These are phyloP conservation scores for Neodiprion fabricii DNA, from an alignment of 1,140 invertebrate genomes.

Conservation along the genomic window DNA sequence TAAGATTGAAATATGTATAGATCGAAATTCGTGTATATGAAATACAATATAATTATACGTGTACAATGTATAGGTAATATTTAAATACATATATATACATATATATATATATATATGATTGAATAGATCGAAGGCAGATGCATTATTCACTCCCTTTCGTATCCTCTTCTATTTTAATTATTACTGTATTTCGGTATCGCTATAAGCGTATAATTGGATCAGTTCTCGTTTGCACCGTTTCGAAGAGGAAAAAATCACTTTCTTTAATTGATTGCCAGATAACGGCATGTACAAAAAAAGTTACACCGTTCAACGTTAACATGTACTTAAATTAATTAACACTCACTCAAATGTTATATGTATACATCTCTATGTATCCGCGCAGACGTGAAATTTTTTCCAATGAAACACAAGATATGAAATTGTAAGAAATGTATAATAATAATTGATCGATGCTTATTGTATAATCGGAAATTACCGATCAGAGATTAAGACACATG, in stretches of 20 bases:
- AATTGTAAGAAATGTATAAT: too few relatives aligned
- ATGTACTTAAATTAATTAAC: background rate
- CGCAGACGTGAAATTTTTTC: too few relatives aligned
- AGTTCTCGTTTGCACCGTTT: background rate
- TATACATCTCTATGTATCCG: too few relatives aligned
- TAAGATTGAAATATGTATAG: too few relatives aligned
- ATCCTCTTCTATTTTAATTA: background rate
- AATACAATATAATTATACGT: too few relatives aligned
- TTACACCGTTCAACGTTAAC: background rate
- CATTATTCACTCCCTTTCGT: background rate
- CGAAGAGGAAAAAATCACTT: background rate
- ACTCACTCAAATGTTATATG: background rate
- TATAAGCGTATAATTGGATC: background rate
- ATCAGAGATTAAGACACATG: too few relatives aligned
- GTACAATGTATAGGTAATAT: background rate
- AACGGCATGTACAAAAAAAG: background rate
- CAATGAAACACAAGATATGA: too few relatives aligned
- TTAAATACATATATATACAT: background rate
- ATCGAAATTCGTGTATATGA: too few relatives aligned
- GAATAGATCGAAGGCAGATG: background rate
- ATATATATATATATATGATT: background rate
- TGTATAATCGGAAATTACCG: too few relatives aligned
- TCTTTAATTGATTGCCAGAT: background rate
- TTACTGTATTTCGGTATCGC: background rate
- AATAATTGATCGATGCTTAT: too few relatives aligned